Conservation (phyloP, 2,888 invertebrate genomes). For the Sphaeridia pumilis region DNA sequence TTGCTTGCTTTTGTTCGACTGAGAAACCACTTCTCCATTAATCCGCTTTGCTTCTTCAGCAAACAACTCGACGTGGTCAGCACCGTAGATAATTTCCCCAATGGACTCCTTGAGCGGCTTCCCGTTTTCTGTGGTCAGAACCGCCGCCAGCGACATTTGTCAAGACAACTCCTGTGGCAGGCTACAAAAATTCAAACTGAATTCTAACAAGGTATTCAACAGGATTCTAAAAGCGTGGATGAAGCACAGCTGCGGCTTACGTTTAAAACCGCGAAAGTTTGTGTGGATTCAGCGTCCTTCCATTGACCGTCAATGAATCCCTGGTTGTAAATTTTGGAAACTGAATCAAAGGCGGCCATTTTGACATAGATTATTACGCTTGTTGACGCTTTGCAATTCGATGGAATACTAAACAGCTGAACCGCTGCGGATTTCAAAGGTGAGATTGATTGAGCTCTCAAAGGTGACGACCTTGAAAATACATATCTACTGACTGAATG, state of each 20-base stretch:
- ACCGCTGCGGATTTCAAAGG: too few species aligned
- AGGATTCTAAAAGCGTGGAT: not conserved
- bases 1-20: conserved; percentile 61
- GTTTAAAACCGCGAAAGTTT: conserved; percentile 49
- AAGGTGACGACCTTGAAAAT: too few species aligned
- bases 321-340: conserved; percentile 43
- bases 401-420: too few species aligned
- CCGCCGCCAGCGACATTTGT: conserved; percentile 52
- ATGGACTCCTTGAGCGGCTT: conserved; percentile 77
- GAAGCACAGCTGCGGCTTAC: not conserved
- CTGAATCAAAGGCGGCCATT: too few species aligned
- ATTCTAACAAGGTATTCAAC: too few species aligned
- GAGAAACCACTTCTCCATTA: conserved; percentile 53
- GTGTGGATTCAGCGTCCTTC: conserved; percentile 49
- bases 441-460: too few species aligned
- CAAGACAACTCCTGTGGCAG: conserved; percentile 60
- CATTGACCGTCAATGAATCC: conserved; percentile 64
- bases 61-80: conserved; percentile 92
- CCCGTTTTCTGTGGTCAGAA: conserved; percentile 43
- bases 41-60: conserved; percentile 77
- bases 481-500: too few species aligned
- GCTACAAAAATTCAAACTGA: conserved; percentile 71
- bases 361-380: too few species aligned
- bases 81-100: conserved; percentile 80
- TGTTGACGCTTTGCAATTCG: too few species aligned